Base-by-base conservation (phyloP, 2,113 vertebrate genomes). In the Marcusenius ussheri region DNA sequence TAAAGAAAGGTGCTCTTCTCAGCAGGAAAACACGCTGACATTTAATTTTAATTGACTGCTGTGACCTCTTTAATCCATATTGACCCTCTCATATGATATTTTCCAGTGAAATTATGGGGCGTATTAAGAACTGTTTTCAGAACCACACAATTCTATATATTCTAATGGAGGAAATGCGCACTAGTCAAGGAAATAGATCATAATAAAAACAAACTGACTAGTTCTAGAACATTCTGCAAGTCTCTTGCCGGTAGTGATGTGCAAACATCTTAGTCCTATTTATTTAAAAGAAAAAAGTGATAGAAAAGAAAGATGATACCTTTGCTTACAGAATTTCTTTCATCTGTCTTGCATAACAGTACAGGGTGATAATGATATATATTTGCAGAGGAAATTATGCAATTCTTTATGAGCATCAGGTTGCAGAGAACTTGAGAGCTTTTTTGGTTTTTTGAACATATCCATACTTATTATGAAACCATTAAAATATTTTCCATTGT, bases 21-120 rank as follows among this genome's bases (percentile, higher is more conserved):
- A 58, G 87, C 21, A 58, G 87, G 51, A 56, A 62, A 88, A 88
- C 35, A 45, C 39, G 15, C 35, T 88, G 87, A 66, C 87, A 88
- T 88, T 88, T 88, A 21, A 62, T 62, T 88, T 88, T 88, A 66
- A 88, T 88, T 88, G 87, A 88, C 35, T 58, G 35, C 51, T 45
- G 17, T 88, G 87, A 88, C 87, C 87, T 88, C 87, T 88, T 66
- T 88, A 62, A 88, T 88, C 87, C 19, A 3, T 31, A 62, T 50
- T 88, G 53, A 88, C 51, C 87, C 15, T 35, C 39, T 45, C 39
- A 39, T 46, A 24, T 66, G 87, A 88, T 88, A 66, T 62, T 66
- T 88, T 88, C 53, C 53, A 24, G 6, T 58, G 56, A 88, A 46
- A 62, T 88, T 58, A 58, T 45, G 39, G 7, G 21, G 19, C 51